Evolutionary conservation across 2,888 invertebrate genomes (phyloP).

Genomic region (Orthonevra nobilis): DNA sequence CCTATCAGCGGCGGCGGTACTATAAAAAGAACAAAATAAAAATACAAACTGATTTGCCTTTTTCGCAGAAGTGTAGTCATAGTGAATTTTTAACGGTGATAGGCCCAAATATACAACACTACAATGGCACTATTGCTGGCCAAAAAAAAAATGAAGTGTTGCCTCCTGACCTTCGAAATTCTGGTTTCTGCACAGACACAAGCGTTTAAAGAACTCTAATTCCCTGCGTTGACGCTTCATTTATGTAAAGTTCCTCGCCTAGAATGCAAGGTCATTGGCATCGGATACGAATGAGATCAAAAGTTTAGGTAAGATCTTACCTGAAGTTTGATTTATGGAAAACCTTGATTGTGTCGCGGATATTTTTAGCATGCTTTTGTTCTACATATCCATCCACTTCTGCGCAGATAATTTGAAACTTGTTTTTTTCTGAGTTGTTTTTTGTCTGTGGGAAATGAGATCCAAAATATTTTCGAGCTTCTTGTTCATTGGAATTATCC

Average conservation of each 20-base stretch:
- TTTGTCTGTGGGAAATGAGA: not conserved
- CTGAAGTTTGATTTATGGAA: conserved; percentile 60
- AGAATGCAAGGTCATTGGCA: conserved; percentile 72
- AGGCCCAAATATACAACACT: conserved; percentile 19
- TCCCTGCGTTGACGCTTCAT: conserved; percentile 15
- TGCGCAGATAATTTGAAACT: conserved; percentile 43
- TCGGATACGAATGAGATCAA: conserved; percentile 85
- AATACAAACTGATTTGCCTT: conserved; percentile 40
- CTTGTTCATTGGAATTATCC: conserved; percentile 9
- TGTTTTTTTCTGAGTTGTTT: conserved; percentile 29
- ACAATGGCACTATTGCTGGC: conserved; percentile 34
- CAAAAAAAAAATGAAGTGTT: conserved; percentile 10
- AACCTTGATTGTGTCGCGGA: conserved; percentile 26
- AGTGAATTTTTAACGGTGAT: conserved; percentile 30
- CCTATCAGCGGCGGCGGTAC: conserved; percentile 29
- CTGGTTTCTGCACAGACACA: conserved; percentile 43
- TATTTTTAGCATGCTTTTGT: conserved; percentile 33
- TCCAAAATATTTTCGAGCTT: too few relatives aligned
- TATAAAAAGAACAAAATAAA: conserved; percentile 23
- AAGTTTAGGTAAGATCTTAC: conserved; percentile 24
- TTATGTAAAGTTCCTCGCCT: conserved; percentile 11
- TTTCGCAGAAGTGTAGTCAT: conserved; percentile 63
- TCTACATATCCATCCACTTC: conserved; percentile 9
- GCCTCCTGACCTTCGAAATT: conserved; percentile 65
- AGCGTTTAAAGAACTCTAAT: conserved; percentile 17